phyloP scores from a whole-genome alignment of 1,140 invertebrate genomes.

The Bactericera cockerelli region DNA sequence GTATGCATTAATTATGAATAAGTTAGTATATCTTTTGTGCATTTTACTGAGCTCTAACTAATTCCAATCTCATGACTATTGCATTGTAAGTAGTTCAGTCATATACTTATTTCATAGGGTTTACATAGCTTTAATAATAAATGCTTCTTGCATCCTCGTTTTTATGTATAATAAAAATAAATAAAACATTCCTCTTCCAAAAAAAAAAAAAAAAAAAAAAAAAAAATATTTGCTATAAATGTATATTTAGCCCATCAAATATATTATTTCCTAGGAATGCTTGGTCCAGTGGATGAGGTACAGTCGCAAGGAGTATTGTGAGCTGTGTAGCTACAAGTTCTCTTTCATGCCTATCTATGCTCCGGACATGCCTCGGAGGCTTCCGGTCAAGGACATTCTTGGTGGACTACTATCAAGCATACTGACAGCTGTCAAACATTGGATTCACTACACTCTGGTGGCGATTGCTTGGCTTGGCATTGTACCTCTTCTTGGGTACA shows the following conservation, averaged over 20 bases:
- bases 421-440: constrained; percentile 80
- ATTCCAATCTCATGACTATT: no score
- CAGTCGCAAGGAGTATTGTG: constrained; percentile 96
- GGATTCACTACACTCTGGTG: constrained; percentile 92
- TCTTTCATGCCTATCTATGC: constrained; percentile 98
- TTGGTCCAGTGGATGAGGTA: constrained; percentile 84
- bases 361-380: constrained; percentile 91
- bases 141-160: no score
- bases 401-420: constrained; percentile 78
- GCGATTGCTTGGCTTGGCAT: constrained; percentile 95
- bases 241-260: background rate
- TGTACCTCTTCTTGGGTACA: constrained; percentile 90
- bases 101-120: no score
- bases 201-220: no score
- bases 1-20: no score
- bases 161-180: no score
- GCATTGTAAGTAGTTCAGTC: no score
- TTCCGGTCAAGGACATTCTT: constrained; percentile 80
- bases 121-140: no score
- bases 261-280: constrained; percentile 39
- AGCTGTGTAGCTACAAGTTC: constrained; percentile 93
- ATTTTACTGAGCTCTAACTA: no score
- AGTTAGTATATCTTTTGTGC: no score
- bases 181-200: no score
- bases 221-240: background rate